Conservation (phyloP, 2,888 invertebrate species). For the Agrochola litura region DNA sequence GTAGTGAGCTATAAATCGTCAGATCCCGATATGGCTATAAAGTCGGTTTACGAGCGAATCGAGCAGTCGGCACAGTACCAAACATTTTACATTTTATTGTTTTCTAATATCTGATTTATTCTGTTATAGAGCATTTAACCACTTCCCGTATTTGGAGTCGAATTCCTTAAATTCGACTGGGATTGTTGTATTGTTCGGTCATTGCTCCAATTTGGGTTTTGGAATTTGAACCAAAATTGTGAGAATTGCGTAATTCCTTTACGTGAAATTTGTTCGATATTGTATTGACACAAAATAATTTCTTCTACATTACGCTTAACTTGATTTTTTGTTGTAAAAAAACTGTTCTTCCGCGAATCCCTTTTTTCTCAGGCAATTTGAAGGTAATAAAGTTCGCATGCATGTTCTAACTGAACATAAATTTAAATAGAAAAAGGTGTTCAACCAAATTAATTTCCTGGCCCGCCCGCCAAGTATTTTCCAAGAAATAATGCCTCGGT, state of each 20-base stretch:
- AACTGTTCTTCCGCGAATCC: background rate
- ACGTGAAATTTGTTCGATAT: background rate
- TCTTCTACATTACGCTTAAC: background rate
- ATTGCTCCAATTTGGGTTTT: conserved; percentile 16
- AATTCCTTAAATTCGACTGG: conserved; percentile 29
- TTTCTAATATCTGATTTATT: conserved; percentile 62
- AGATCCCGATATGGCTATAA: conserved; percentile 66
- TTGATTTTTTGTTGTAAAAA: background rate
- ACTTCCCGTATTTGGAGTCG: conserved; percentile 37
- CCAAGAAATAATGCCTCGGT: conserved; percentile 63
- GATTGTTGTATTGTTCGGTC: conserved; percentile 38
- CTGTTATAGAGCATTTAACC: conserved; percentile 42
- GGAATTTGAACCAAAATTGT: conserved; percentile 29
- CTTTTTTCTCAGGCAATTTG: conserved; percentile 34
- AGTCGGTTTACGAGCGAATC: conserved; percentile 63
- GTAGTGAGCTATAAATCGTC: conserved; percentile 67
- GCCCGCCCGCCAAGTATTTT: conserved; percentile 43
- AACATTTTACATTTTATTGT: conserved; percentile 63
- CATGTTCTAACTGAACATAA: conserved; percentile 45
- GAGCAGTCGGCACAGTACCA: conserved; percentile 45
- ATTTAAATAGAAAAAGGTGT: conserved; percentile 57
- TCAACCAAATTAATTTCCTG: conserved; percentile 69
- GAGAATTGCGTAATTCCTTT: conserved; percentile 27
- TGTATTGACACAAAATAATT: conserved; percentile 1
- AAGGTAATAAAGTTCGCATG: conserved; percentile 51